phyloP scores from a whole-genome alignment of 2,797 vertebrate species.

The Apogon hyalosoma region DNA sequence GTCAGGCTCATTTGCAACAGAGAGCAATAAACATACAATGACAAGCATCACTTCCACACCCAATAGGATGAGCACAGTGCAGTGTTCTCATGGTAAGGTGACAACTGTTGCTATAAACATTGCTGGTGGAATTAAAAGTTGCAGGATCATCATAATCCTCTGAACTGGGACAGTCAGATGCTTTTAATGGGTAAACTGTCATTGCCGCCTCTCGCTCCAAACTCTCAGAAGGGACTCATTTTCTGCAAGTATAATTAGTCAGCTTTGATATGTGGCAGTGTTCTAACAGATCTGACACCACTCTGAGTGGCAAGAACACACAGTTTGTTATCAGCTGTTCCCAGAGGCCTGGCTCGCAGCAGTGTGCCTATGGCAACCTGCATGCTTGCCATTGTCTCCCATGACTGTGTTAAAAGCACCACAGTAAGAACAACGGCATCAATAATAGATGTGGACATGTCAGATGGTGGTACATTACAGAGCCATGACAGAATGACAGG shows the following conservation, averaged over 20 bases:
- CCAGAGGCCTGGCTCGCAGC: slow-evolving; percentile 62
- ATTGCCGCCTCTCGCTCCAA: background rate
- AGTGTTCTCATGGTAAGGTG: slow-evolving; percentile 41
- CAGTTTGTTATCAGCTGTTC: slow-evolving; percentile 75
- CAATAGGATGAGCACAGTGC: slow-evolving; percentile 30
- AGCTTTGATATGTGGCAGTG: slow-evolving; percentile 46
- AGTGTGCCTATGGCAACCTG: slow-evolving; percentile 75
- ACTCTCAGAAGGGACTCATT: slow-evolving; percentile 6
- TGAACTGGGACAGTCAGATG: slow-evolving; percentile 29
- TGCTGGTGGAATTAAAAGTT: slow-evolving; percentile 26
- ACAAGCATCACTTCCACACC: background rate
- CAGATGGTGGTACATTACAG: slow-evolving; percentile 40
- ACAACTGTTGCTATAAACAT: slow-evolving; percentile 61
- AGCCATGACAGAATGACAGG: background rate
- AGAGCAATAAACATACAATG: slow-evolving; percentile 58
- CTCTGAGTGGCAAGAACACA: slow-evolving; percentile 42
- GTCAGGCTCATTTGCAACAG: slow-evolving; percentile 17
- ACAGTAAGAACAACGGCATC: slow-evolving; percentile 65
- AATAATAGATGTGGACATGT: slow-evolving; percentile 78
- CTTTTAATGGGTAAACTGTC: slow-evolving; percentile 21
- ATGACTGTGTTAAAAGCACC: slow-evolving; percentile 66
- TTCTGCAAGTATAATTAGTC: slow-evolving; percentile 27
- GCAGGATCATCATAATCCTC: slow-evolving; percentile 41
- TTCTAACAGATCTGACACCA: slow-evolving; percentile 49
- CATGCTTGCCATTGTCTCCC: slow-evolving; percentile 67